Percentiles rank a stretch among this genome's conserved stretches.
Conservation (phyloP, 2,888 invertebrate species). For the Julus scanicus region DNA sequence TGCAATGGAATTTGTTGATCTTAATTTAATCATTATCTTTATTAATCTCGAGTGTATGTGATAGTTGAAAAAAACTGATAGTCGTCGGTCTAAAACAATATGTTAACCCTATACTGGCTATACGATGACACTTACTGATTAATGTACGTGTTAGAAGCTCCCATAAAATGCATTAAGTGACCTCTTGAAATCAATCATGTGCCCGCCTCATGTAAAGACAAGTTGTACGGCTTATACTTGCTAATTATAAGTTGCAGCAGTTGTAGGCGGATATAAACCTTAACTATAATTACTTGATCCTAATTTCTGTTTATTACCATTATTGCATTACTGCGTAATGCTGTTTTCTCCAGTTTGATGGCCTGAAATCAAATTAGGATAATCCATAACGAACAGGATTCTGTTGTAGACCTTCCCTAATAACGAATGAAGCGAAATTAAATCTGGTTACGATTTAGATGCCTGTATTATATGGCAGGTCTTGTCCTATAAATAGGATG, state of each 20-base stretch:
- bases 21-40: no score
- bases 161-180: background rate
- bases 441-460: background rate
- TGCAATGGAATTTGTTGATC: no score
- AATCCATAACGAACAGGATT: background rate
- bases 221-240: background rate
- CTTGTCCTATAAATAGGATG: background rate
- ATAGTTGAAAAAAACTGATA: no score
- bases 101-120: background rate
- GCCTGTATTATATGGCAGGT: background rate
- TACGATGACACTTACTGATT: background rate
- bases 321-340: constrained; percentile 37
- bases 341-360: background rate
- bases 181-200: background rate
- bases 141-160: background rate
- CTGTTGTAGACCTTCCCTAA: background rate
- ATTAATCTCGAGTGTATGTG: no score
- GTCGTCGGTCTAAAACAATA: background rate
- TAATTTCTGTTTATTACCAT: constrained; percentile 29
- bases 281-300: background rate
- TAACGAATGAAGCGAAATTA: no score
- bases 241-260: background rate
- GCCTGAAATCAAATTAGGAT: background rate
- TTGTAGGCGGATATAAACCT: background rate
- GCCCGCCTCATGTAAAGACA: background rate